Conservation (phyloP, 23 tunicate species). For the Pegea sp. region DNA sequence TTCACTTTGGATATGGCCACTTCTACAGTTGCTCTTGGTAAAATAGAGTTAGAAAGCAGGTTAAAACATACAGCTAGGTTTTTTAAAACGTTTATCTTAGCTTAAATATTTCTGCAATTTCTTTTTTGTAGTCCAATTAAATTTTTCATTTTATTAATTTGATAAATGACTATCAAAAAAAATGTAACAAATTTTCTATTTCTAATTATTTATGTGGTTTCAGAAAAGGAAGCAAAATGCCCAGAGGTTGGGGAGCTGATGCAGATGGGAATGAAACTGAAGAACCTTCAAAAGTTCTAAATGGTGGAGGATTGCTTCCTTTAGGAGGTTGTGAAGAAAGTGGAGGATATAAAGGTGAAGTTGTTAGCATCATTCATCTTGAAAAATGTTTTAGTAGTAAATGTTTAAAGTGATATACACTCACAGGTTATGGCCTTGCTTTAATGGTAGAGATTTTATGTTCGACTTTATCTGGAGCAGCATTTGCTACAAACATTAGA, state of each 20-base stretch:
- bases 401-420: no score
- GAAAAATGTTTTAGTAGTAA: no score
- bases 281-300: constrained; percentile 38
- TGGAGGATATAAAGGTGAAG: constrained; percentile 98
- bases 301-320: constrained; percentile 94
- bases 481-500: constrained; percentile 50
- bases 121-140: no score
- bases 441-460: constrained; percentile 96
- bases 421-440: constrained; percentile 79
- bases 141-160: no score
- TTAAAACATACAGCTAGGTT: no score
- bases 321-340: constrained; percentile 80
- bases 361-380: no score
- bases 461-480: constrained; percentile 52
- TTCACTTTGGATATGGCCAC: constrained; percentile 96
- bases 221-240: constrained; percentile 63
- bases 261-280: constrained; percentile 60
- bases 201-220: no score
- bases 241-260: constrained; percentile 93
- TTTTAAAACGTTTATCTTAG: no score
- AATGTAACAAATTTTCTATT: no score
- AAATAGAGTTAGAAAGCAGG: constrained; percentile 83
- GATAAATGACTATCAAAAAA: no score
- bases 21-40: constrained; percentile 87
- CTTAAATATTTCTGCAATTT: no score